These are phyloP conservation scores for Melanargia galathea DNA, from an alignment of 2,888 invertebrate species.

Conservation along the genomic window DNA sequence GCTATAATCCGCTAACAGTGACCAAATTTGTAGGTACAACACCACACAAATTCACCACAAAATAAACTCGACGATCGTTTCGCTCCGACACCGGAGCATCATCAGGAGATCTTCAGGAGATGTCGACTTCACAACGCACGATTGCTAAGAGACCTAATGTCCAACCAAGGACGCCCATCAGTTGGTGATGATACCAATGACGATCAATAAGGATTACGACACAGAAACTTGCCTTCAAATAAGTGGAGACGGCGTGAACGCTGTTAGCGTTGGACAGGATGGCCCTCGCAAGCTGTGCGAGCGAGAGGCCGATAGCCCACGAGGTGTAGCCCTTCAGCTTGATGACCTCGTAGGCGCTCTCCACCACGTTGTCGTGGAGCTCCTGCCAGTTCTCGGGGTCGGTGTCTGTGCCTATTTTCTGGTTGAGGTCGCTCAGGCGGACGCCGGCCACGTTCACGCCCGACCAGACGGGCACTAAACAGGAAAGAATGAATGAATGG, in stretches of 20 bases:
- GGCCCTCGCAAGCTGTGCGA: slow-evolving; percentile 86
- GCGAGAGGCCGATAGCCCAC: slow-evolving; percentile 94
- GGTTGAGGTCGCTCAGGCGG: slow-evolving; percentile 89
- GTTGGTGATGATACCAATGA: neutral
- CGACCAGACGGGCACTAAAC: slow-evolving; percentile 94
- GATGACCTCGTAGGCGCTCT: slow-evolving; percentile 94
- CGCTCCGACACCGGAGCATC: too few relatives aligned
- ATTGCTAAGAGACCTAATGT: neutral
- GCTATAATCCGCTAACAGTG: too few relatives aligned
- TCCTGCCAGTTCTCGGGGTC: slow-evolving; percentile 91
- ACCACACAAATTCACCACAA: too few relatives aligned
- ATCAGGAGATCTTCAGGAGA: too few relatives aligned
- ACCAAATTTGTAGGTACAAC: too few relatives aligned
- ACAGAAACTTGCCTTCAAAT: slow-evolving; percentile 83
- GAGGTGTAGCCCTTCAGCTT: slow-evolving; percentile 94
- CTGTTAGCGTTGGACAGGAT: slow-evolving; percentile 88
- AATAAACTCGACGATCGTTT: too few relatives aligned
- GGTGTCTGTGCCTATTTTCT: slow-evolving; percentile 85
- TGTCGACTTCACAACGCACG: too few relatives aligned
- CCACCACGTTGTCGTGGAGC: slow-evolving; percentile 89
- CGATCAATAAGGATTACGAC: neutral
- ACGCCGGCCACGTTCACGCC: slow-evolving; percentile 96
- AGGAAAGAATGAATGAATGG: neutral
- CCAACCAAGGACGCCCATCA: neutral
- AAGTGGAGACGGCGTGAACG: slow-evolving; percentile 90